Evolutionary conservation across 2,888 invertebrate genomes (phyloP).

Genomic region (Andrena bicolor): DNA sequence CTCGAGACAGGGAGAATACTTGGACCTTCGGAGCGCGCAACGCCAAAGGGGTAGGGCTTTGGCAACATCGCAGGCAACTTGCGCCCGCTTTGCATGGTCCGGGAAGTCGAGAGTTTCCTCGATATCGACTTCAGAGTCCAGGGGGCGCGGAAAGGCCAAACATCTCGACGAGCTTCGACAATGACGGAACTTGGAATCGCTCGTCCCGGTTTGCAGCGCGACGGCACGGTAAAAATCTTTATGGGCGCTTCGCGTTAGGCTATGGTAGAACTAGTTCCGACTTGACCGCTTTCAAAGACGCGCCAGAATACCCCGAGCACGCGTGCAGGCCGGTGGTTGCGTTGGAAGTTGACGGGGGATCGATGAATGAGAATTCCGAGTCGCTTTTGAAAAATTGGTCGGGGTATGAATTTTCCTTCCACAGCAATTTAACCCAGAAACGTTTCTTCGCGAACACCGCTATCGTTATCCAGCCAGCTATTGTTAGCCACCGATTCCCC

Average conservation of each 20-base stretch:
- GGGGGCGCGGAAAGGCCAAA: neutral
- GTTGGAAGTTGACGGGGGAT: neutral
- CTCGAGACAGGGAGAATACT: slow-evolving; percentile 22
- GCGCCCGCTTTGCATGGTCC: slow-evolving; percentile 20
- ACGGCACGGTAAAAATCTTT: neutral
- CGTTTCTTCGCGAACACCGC: neutral
- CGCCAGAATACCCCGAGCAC: neutral
- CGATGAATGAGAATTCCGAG: neutral
- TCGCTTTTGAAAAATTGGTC: neutral
- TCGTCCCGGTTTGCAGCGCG: neutral
- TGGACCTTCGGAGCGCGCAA: slow-evolving; percentile 23
- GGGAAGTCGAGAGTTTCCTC: slow-evolving; percentile 23
- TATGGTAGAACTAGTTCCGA: neutral
- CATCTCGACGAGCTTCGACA: slow-evolving; percentile 7
- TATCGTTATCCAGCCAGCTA: neutral
- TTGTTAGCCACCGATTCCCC: neutral
- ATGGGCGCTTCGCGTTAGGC: neutral
- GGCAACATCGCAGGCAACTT: slow-evolving; percentile 11
- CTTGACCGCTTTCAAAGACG: neutral
- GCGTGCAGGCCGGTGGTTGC: neutral
- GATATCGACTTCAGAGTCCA: neutral
- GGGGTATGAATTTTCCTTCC: neutral
- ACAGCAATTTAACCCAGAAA: neutral
- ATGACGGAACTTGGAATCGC: slow-evolving; percentile 14
- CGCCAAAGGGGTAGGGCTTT: neutral